phyloP scores from a whole-genome alignment of 1,140 invertebrate species.

The Euglossa dilemma region DNA sequence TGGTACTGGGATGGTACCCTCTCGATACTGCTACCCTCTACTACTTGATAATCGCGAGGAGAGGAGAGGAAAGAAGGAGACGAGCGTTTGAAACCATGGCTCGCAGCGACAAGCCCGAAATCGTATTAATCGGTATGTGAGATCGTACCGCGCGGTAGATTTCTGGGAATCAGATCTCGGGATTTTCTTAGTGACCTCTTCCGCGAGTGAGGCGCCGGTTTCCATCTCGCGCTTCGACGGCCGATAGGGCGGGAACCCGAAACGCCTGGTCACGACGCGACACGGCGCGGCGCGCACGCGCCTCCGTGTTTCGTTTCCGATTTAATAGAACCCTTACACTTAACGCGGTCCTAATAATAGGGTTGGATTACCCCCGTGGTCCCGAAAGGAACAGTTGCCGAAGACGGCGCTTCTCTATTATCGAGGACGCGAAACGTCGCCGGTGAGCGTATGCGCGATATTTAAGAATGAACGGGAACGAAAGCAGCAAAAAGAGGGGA shows the following conservation, averaged over 20 bases:
- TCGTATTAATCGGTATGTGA: slow-evolving; percentile 60
- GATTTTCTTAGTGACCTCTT: slow-evolving; percentile 7
- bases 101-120: slow-evolving; percentile 53
- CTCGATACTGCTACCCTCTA: too few species aligned
- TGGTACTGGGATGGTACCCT: too few species aligned
- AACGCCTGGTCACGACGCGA: not conserved
- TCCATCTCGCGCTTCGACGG: not conserved
- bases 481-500: slow-evolving; percentile 11
- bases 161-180: slow-evolving; percentile 27
- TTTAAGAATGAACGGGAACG: slow-evolving; percentile 55
- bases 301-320: not conserved
- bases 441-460: slow-evolving; percentile 5
- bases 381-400: not conserved
- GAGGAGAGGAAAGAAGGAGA: not conserved
- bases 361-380: not conserved
- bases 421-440: slow-evolving; percentile 22
- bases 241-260: too few species aligned
- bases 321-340: not conserved
- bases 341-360: not conserved
- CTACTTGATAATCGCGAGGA: too few species aligned
- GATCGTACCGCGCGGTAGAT: slow-evolving; percentile 49
- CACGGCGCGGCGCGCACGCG: too few species aligned
- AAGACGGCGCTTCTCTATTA: not conserved
- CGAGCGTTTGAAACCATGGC: slow-evolving; percentile 39
- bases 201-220: not conserved